These are phyloP conservation scores for Aspiorhynchus laticeps DNA, from an alignment of 2,113 vertebrate genomes.

Conservation along the genomic window DNA sequence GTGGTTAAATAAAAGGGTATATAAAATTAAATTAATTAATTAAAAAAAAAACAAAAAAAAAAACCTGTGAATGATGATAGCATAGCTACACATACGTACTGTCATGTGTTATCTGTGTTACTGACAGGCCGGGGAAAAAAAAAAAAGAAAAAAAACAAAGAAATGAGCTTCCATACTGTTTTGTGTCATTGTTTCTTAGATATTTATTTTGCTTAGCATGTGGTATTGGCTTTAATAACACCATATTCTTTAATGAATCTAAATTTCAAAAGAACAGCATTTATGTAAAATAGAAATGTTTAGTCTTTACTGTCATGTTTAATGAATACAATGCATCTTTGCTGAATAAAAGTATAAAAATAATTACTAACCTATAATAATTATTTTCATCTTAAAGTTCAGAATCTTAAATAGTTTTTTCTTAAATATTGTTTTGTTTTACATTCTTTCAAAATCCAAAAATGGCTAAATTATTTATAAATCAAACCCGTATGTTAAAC, in stretches of 20 bases:
- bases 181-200: neutral
- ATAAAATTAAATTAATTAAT: too few species aligned
- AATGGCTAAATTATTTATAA: neutral
- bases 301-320: neutral
- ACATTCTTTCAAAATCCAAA: neutral
- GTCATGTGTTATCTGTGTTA: too few species aligned
- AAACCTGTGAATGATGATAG: too few species aligned
- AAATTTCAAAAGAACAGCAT: neutral
- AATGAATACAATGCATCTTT: neutral
- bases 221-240: neutral
- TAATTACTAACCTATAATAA: neutral
- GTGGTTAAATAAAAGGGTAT: too few species aligned
- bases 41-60: too few species aligned
- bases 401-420: neutral
- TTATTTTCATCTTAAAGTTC: neutral
- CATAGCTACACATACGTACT: too few species aligned
- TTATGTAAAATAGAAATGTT: neutral
- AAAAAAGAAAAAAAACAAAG: too few species aligned
- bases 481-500: neutral
- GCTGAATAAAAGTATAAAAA: neutral
- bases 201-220: neutral
- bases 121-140: too few species aligned
- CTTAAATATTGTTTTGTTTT: neutral
- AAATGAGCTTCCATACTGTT: too few species aligned
- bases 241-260: neutral